Evolutionary conservation across 2,888 invertebrate species (phyloP), one percentile per base, ranked within the genome.

Genomic region (Limenitis camilla): DNA sequence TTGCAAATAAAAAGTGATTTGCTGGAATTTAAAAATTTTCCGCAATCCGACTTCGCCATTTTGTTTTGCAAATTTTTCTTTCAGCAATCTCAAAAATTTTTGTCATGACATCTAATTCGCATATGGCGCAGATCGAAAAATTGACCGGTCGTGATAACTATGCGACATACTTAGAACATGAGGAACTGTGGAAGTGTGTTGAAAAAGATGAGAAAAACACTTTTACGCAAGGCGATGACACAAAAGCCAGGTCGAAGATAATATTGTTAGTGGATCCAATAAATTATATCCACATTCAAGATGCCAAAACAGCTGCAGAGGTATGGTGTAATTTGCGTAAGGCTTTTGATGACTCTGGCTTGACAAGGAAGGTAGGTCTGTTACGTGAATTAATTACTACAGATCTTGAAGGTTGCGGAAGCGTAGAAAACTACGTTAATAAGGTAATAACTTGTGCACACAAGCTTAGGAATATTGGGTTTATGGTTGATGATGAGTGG

Each of bases 401-500:
- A n/a, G n/a, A n/a, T n/a, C n/a, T n/a, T n/a, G n/a, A n/a, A n/a
- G n/a, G n/a, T n/a, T n/a, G n/a, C n/a, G n/a, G n/a, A n/a, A n/a
- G n/a, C n/a, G n/a, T 1, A 65, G 62, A 62, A 49, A 57, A 62
- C 2, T 62, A 62, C 46, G 55, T 61, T 0, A 60, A 55, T 32
- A 60, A 59, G 32, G 55, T 63, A 6, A 60, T 61, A 41, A 29
- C 51, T 0, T 53, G 61, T 1, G 58, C 61, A 3, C 61, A 64
- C 27, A 61, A 59, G 31, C 41, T n/a, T n/a, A n/a, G n/a, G n/a
- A n/a, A n/a, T n/a, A n/a, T n/a, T n/a, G n/a, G n/a, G n/a, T n/a
- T n/a, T n/a, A n/a, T 62, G 1, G 42, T 65, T 0, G 44, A 53
- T 32, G 63, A 63, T 45, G 61, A 63, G 42, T 63, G 65, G 62